These are phyloP conservation scores for Brachypalpus laphriformis DNA, from an alignment of 2,888 invertebrate species.

Conservation along the genomic window DNA sequence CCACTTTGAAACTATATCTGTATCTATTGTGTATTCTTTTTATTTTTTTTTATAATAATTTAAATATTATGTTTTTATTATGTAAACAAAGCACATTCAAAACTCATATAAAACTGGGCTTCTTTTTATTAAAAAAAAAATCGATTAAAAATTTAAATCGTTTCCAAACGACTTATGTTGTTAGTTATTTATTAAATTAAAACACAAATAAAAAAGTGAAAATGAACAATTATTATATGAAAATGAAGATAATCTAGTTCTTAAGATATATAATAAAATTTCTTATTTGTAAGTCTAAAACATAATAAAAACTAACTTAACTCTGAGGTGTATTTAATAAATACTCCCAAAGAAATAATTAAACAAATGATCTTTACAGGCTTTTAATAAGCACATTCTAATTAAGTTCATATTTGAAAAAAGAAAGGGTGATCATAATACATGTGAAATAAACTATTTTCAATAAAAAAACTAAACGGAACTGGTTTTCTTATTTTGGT, in stretches of 20 bases:
- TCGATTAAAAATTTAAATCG: slow-evolving; percentile 15
- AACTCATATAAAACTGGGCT: slow-evolving; percentile 39
- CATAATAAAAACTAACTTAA: slow-evolving; percentile 17
- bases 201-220: slow-evolving; percentile 27
- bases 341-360: slow-evolving; percentile 43
- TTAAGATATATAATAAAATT: slow-evolving; percentile 53
- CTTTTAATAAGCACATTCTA: slow-evolving; percentile 48
- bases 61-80: slow-evolving; percentile 32
- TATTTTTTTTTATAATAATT: slow-evolving; percentile 29
- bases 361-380: slow-evolving; percentile 30
- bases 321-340: slow-evolving; percentile 56
- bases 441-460: slow-evolving; percentile 69
- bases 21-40: slow-evolving; percentile 20
- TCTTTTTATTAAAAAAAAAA: slow-evolving; percentile 28
- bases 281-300: slow-evolving; percentile 52
- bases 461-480: slow-evolving; percentile 54
- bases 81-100: slow-evolving; percentile 39
- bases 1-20: slow-evolving; percentile 14
- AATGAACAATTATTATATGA: slow-evolving; percentile 59
- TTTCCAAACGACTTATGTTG: slow-evolving; percentile 53
- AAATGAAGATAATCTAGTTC: slow-evolving; percentile 52
- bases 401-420: slow-evolving; percentile 54
- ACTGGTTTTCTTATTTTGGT: not conserved
- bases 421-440: slow-evolving; percentile 55
- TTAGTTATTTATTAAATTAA: slow-evolving; percentile 65